Evolutionary conservation across 2,113 vertebrate species (phyloP), one percentile per base, ranked within the genome.

Genomic region (Anser brachyrhynchus): DNA sequence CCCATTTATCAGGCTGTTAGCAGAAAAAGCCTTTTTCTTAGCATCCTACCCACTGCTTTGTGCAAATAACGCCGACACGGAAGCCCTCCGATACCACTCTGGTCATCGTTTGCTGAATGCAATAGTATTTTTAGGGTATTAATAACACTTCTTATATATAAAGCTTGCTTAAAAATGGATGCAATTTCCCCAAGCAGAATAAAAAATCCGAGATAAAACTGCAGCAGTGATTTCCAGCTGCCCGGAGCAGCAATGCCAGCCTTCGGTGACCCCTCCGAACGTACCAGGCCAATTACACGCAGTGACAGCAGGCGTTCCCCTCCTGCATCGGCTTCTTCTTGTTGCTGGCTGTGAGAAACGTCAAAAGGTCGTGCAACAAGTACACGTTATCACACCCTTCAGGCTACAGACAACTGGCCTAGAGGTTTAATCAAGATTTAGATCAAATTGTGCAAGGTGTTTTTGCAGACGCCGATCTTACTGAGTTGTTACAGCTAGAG

Each of bases 401-500:
- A 46, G 83, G 76, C 83, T 76, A 55, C 17, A 69, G 73, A 86
- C 88, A 93, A 10, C 23, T 61, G 81, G 76, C 72, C 80, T 75
- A 7, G 6, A 86, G 65, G 83, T 92, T 95, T 94, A 93, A 92
- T 92, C 94, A 87, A 67, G 61, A 81, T 69, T 72, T 33, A 57
- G 89, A 93, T 87, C 61, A 89, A 92, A 6, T 35, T 51, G 61
- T 6, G 13, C 2, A 2, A 93, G 46, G 26, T 29, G 37, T 78
- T 93, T 93, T 72, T 84, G 91, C 67, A 87, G 93, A 87, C 70
- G 87, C 67, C 43, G 73, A 75, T 94, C 80, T 91, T 59, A 81
- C 2, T 52, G 91, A 90, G 61, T 39, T 33, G 61, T 59, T 82
- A 26, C 39, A 73, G 74, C 62, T 55, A 37, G 22, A 90, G 65